Evolutionary conservation across 1,140 invertebrate species (phyloP).

Genomic region (Leucophenga varia): DNA sequence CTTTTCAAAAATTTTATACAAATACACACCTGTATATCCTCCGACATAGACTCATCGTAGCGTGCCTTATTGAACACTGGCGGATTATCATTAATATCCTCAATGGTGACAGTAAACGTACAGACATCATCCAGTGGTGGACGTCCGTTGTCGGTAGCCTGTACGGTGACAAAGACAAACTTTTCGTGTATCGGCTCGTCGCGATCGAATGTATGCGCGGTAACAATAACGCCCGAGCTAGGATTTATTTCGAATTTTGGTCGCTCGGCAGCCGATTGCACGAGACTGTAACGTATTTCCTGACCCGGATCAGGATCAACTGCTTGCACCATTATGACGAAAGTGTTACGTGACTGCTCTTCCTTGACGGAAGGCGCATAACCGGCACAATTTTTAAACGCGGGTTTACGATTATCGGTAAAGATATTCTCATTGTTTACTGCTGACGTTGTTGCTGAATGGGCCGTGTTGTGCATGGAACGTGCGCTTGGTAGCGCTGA

Average conservation of each 20-base stretch:
- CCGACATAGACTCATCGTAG: slow-evolving; percentile 56
- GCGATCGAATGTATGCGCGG: slow-evolving; percentile 76
- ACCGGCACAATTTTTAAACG: slow-evolving; percentile 66
- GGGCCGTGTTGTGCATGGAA: slow-evolving; percentile 5
- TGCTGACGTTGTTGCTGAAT: background rate
- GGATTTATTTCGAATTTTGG: slow-evolving; percentile 78
- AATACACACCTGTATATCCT: slow-evolving; percentile 44
- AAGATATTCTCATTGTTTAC: slow-evolving; percentile 19
- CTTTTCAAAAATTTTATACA: background rate
- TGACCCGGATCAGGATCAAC: slow-evolving; percentile 75
- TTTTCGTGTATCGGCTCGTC: slow-evolving; percentile 85
- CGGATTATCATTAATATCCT: slow-evolving; percentile 85
- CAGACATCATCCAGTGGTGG: slow-evolving; percentile 83
- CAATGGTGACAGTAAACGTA: slow-evolving; percentile 82
- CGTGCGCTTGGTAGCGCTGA: slow-evolving; percentile 11
- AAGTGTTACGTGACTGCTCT: slow-evolving; percentile 62
- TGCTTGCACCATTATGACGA: slow-evolving; percentile 64
- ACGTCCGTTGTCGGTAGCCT: slow-evolving; percentile 82
- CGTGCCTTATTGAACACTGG: slow-evolving; percentile 84
- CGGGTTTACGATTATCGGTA: slow-evolving; percentile 68
- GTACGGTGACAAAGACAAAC: slow-evolving; percentile 67
- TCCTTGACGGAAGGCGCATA: slow-evolving; percentile 68
- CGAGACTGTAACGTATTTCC: slow-evolving; percentile 77
- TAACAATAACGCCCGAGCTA: slow-evolving; percentile 71
- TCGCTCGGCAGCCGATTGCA: slow-evolving; percentile 71